phyloP scores from a whole-genome alignment of 2,888 invertebrate genomes.

The Caenorhabditis plicata region DNA sequence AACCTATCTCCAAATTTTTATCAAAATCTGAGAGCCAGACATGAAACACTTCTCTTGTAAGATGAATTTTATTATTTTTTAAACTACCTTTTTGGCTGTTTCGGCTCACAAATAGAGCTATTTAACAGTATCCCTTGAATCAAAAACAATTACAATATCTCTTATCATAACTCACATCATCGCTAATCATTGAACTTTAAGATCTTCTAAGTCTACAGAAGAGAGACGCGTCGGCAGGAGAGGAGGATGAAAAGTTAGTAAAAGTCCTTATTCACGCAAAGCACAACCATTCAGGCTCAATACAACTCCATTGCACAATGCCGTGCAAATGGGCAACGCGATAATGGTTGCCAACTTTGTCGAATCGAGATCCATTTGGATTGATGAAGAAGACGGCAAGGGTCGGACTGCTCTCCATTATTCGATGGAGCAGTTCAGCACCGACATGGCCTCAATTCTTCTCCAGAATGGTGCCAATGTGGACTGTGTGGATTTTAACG shows the following conservation, averaged over 20 bases:
- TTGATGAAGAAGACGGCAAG: constrained; percentile 41
- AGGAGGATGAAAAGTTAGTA: constrained; percentile 31
- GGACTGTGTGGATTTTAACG: constrained; percentile 38
- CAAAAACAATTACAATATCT: too few relatives aligned
- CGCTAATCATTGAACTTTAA: constrained; percentile 15
- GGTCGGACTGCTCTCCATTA: constrained; percentile 48
- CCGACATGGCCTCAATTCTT: constrained; percentile 35
- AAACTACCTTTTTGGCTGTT: too few relatives aligned
- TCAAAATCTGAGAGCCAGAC: too few relatives aligned
- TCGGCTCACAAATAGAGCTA: too few relatives aligned
- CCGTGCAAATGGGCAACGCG: constrained; percentile 43
- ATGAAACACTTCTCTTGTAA: too few relatives aligned
- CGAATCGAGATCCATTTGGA: constrained; percentile 29
- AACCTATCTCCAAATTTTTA: too few relatives aligned
- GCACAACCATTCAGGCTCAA: constrained; percentile 5
- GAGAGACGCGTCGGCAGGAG: constrained; percentile 16
- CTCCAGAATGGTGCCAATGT: constrained; percentile 35
- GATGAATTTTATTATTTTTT: too few relatives aligned
- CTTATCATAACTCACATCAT: too few relatives aligned
- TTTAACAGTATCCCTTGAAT: too few relatives aligned
- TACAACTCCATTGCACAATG: constrained; percentile 37
- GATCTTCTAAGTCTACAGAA: constrained; percentile 45
- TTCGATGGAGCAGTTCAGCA: constrained; percentile 34
- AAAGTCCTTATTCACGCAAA: too few relatives aligned
- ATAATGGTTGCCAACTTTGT: constrained; percentile 36